Conservation (phyloP, 2,113 vertebrate species). For the Pomatorhinus ruficollis region DNA sequence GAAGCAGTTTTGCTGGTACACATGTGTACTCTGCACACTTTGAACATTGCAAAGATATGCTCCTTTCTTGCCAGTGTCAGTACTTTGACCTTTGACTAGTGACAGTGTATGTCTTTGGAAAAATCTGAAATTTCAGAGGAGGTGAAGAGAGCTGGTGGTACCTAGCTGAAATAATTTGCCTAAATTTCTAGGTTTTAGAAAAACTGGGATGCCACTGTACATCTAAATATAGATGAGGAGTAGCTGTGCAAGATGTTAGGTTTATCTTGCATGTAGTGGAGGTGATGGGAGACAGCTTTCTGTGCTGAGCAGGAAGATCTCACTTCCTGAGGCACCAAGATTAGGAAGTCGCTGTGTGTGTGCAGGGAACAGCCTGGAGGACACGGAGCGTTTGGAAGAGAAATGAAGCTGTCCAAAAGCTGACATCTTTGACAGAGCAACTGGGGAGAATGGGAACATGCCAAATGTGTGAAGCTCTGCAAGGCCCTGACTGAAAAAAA, state of each 20-base stretch:
- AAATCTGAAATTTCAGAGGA: not conserved
- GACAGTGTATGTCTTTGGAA: not conserved
- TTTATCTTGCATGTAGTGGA: not conserved
- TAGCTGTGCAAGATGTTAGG: not conserved
- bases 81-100: not conserved
- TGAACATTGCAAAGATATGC: not conserved
- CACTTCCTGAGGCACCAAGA: not conserved
- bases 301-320: not conserved
- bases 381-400: accelerated
- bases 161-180: not conserved
- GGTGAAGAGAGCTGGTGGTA: not conserved
- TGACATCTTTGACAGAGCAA: not conserved
- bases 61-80: not conserved
- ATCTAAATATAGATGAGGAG: not conserved
- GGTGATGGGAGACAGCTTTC: not conserved
- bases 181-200: not conserved
- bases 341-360: not conserved
- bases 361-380: not conserved
- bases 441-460: not conserved
- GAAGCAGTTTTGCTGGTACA: not conserved
- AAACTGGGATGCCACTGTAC: not conserved
- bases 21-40: not conserved
- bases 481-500: not conserved
- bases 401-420: not conserved
- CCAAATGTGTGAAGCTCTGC: not conserved